A percentile compares a stretch with the other conserved stretches of the same genome.
phyloP scores from a whole-genome alignment of 2,888 invertebrate species.

The Ephialtes manifestator region DNA sequence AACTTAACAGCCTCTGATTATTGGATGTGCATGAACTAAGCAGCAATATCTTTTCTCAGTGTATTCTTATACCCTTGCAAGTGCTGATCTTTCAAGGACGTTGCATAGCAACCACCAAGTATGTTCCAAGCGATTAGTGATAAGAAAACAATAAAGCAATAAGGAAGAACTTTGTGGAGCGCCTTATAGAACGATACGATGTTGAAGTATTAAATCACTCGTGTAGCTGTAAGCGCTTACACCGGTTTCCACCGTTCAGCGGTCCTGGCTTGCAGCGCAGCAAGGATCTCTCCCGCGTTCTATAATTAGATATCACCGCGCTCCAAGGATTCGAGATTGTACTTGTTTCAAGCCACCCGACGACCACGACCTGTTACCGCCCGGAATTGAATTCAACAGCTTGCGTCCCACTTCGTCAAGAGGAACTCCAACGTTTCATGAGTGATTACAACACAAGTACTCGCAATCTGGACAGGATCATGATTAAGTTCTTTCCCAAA shows the following conservation, averaged over 20 bases:
- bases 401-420: constrained; percentile 5
- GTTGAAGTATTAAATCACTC: constrained; percentile 15
- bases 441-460: neutral
- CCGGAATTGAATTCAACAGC: constrained; percentile 43
- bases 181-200: neutral
- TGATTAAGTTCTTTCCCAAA: neutral
- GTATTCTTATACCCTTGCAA: neutral
- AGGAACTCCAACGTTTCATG: neutral
- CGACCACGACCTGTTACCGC: constrained; percentile 46
- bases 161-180: constrained; percentile 5
- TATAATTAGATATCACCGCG: constrained; percentile 58
- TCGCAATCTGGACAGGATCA: neutral
- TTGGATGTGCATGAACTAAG: no score
- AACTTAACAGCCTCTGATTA: no score
- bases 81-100: neutral
- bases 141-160: constrained; percentile 24
- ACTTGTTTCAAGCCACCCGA: constrained; percentile 24
- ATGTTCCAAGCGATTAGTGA: neutral
- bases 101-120: constrained; percentile 7
- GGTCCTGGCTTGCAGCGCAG: constrained; percentile 18
- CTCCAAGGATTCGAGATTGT: constrained; percentile 50
- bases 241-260: constrained; percentile 57
- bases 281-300: constrained; percentile 35
- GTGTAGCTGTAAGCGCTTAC: constrained; percentile 26
- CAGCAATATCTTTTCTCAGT: no score